Base-by-base conservation (phyloP, 2,113 vertebrate genomes). In the Elgaria multicarinata region DNA sequence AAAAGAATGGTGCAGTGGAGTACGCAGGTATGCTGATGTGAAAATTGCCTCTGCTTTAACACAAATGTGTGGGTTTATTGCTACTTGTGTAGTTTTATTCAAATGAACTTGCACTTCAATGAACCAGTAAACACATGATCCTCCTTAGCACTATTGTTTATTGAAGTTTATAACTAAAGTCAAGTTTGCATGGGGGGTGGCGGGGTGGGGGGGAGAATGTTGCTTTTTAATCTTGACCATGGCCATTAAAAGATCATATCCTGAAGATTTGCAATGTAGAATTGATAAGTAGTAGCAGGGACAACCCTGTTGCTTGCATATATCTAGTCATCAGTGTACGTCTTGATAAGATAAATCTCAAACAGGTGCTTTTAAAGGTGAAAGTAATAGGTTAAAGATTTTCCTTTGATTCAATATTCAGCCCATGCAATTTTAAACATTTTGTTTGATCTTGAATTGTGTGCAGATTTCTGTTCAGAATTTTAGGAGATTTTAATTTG, bases 301-400 rank as follows among this genome's bases (percentile, higher is more conserved):
- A 91, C 79, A 94, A 91, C 91, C 94, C 93, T 96, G 95, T 96
- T 96, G 96, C 94, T 93, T 93, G 85, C 91, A 91, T 94, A 86
- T 90, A 89, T 64, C 66, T 94, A 87, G 74, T 94, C 90, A 89
- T 77, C 90, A 46, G 88, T 74, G 62, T 79, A 92, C 74, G 93
- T 93, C 55, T 79, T 69, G 83, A 83, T 86, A 55, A 0, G 0
- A 80, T 74, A 66, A 71, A 77, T 22, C 3, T 92, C 91, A 90
- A 95, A 42, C 86, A 92, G 81, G 55, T 93, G 93, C 86, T 93
- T 86, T 91, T 92, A 87, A 82, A 86, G 80, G 87, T 88, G 36
- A 33, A 39, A 78, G 78, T 42, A 89, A 42, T 85, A 62, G 85
- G 20, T 36, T 88, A 88, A 33, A 86, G 90, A 92, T 75, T 93